phyloP scores from a whole-genome alignment of 1,140 invertebrate species.

The Microplitis mediator region DNA sequence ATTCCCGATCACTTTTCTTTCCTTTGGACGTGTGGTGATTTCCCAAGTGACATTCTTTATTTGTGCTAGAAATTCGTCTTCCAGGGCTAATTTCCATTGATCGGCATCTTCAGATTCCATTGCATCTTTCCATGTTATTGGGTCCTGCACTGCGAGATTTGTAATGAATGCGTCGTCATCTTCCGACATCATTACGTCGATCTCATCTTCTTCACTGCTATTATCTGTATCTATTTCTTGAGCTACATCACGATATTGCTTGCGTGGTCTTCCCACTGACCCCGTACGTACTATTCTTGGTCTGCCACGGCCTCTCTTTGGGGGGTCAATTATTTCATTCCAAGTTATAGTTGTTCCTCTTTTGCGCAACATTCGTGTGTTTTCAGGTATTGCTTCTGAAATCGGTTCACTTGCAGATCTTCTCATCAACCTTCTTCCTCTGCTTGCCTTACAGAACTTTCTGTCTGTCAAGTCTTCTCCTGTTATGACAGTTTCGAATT shows the following conservation, averaged over 20 bases:
- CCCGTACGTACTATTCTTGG: background rate
- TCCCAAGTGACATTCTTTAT: background rate
- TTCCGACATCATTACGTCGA: background rate
- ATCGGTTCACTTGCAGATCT: background rate
- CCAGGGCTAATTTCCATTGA: background rate
- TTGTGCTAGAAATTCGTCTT: background rate
- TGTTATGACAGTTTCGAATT: background rate
- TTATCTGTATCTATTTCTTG: background rate
- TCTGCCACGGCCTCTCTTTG: background rate
- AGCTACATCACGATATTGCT: background rate
- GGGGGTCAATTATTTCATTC: background rate
- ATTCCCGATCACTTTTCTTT: background rate
- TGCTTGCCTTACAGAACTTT: background rate
- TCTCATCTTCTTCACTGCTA: background rate
- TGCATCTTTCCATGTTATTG: background rate
- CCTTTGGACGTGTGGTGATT: background rate
- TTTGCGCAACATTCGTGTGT: background rate
- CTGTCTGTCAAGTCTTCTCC: background rate
- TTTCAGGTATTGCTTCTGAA: background rate
- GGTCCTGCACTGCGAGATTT: too few species aligned
- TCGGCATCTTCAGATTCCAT: background rate
- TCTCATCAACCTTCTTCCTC: background rate
- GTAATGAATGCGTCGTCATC: background rate
- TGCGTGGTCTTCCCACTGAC: background rate
- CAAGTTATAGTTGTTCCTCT: background rate